Evolutionary conservation across 2,888 invertebrate species (phyloP).

Genomic region (Priocnemis perturbator): DNA sequence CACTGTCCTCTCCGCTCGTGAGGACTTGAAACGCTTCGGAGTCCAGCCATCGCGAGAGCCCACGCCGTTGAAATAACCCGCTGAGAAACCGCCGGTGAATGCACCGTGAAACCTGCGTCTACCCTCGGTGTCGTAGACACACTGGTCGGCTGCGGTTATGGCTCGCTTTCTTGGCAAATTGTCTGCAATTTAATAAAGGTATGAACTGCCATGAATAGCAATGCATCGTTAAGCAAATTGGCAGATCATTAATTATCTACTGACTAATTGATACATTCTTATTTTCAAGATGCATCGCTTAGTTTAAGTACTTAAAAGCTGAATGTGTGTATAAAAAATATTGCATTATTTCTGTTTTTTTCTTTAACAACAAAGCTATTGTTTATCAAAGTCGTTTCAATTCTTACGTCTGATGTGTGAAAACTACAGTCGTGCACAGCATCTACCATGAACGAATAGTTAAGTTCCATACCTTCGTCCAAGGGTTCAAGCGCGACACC

Average conservation of each 20-base stretch:
- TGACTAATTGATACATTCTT: too few relatives aligned
- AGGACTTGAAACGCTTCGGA: slow-evolving; percentile 93
- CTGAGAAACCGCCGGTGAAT: slow-evolving; percentile 98
- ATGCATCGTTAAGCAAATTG: neutral
- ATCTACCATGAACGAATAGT: too few relatives aligned
- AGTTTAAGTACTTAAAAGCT: too few relatives aligned
- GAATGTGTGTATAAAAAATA: too few relatives aligned
- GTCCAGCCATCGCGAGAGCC: slow-evolving; percentile 97
- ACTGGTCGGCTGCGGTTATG: slow-evolving; percentile 88
- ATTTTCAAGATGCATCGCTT: too few relatives aligned
- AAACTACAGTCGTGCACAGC: too few relatives aligned
- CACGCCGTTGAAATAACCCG: slow-evolving; percentile 97
- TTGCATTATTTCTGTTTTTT: too few relatives aligned
- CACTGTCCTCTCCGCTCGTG: slow-evolving; percentile 83
- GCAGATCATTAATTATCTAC: neutral
- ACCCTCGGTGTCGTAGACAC: slow-evolving; percentile 92
- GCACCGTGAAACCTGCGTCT: slow-evolving; percentile 97
- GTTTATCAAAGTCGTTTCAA: too few relatives aligned
- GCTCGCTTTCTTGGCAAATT: slow-evolving; percentile 88
- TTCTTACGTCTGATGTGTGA: too few relatives aligned
- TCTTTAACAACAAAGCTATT: too few relatives aligned
- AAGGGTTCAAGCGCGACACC: slow-evolving; percentile 89
- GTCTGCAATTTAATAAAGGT: slow-evolving; percentile 77
- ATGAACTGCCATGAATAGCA: neutral
- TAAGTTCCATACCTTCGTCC: slow-evolving; percentile 81